Evolutionary conservation across 2,797 vertebrate genomes (phyloP), one percentile per base, ranked within the genome.

Genomic region (Enteromius paludinosus): DNA sequence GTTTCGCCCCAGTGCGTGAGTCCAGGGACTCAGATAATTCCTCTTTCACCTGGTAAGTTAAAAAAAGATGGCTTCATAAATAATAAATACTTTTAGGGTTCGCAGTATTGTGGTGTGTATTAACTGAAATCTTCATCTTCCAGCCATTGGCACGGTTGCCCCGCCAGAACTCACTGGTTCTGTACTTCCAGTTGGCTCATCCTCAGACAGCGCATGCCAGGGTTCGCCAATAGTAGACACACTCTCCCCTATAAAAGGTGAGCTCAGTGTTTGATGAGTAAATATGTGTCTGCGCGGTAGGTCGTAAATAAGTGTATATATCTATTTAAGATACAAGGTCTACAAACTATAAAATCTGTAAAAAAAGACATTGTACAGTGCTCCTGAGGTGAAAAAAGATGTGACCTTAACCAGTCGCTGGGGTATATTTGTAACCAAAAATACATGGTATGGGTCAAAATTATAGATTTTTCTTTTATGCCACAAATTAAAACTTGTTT

Each of bases 21-120:
- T 1, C 30, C 87, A 11, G 49, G 66, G 0, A 85, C 90, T 54
- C 90, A 88, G 35, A 68, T 89, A 15, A 84, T 92, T 75, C 90
- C 83, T 64, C 87, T 88, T 54, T 93, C 93, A 14, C 94, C 94
- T n/a, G 89, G 94, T 94, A 66, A 92, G 91, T 86, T 11, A n/a
- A 66, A 49, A 49, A 23, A 64, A 9, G 15, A 25, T 3, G 20
- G 17, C 45, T 17, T 72, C 2, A 14, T 25, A n/a, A 14, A 23
- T 23, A n/a, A 30, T 47, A 30, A 25, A 12, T 33, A 4, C 8
- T 25, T 15, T 38, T 4, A 9, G 59, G 14, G 7, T 73, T 52
- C 33, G 18, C 38, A 76, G 15, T 38, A 66, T 14, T 61, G 2
- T 61, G 15, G 8, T 41, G 8, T 69, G 81, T 69, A 38, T n/a